Conservation (phyloP, 2,113 vertebrate species). For the Aspidoscelis tigris region DNA sequence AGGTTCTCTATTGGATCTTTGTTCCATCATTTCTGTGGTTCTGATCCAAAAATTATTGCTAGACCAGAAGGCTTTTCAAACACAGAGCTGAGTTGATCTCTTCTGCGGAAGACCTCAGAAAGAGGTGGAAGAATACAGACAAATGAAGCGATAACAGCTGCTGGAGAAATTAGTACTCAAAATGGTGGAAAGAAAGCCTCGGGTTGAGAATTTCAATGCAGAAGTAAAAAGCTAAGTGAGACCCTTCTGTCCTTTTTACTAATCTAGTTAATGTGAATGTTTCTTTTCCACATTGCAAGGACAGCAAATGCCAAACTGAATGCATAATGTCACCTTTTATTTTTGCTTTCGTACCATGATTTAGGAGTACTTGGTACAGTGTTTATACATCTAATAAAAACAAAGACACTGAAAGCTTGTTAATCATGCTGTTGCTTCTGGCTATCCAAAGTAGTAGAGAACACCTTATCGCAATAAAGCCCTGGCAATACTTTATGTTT, state of each 20-base stretch:
- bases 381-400: conserved; percentile 12
- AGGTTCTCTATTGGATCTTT: no score
- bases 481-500: conserved; percentile 6
- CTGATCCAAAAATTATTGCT: not conserved
- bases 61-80: not conserved
- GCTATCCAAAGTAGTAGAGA: not conserved
- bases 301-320: not conserved
- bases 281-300: not conserved
- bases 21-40: no score
- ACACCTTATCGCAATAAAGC: not conserved
- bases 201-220: not conserved
- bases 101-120: not conserved
- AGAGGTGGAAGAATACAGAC: not conserved
- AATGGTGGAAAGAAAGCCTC: not conserved
- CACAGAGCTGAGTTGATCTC: not conserved
- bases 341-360: conserved; percentile 2
- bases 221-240: not conserved
- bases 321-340: not conserved
- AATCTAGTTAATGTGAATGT: not conserved
- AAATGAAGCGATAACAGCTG: not conserved
- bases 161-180: not conserved
- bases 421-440: conserved; percentile 9
- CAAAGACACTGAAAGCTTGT: not conserved
- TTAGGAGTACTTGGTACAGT: not conserved
- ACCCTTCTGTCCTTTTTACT: no score